phyloP scores from a whole-genome alignment of 2,888 invertebrate genomes.

The Belgica antarctica region DNA sequence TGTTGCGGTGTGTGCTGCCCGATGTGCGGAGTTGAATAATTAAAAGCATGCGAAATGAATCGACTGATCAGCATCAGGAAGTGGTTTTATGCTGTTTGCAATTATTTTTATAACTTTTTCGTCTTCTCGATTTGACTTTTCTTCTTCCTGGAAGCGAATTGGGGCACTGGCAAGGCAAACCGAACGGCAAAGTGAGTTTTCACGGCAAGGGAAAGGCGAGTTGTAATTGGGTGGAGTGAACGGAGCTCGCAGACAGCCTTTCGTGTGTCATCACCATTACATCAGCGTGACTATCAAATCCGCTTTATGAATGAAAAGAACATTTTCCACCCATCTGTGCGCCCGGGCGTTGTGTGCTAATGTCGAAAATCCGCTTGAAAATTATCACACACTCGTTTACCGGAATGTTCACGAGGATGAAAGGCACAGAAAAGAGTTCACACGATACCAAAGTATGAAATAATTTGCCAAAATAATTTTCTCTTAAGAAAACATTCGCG shows the following conservation, averaged over 20 bases:
- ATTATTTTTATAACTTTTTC: conserved; percentile 4
- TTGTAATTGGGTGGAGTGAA: too few relatives aligned
- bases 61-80: conserved; percentile 28
- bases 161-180: too few relatives aligned
- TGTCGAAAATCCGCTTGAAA: too few relatives aligned
- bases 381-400: too few relatives aligned
- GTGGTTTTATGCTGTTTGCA: conserved; percentile 9
- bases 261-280: too few relatives aligned
- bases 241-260: too few relatives aligned
- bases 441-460: conserved; percentile 26
- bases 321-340: too few relatives aligned
- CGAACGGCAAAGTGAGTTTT: too few relatives aligned
- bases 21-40: conserved; percentile 26
- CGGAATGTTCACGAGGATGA: too few relatives aligned
- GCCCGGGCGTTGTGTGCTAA: too few relatives aligned
- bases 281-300: too few relatives aligned
- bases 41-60: conserved; percentile 2
- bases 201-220: neutral
- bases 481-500: neutral
- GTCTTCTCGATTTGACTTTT: neutral
- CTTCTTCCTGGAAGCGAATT: conserved; percentile 1
- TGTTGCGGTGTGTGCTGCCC: conserved; percentile 14
- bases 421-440: neutral
- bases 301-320: too few relatives aligned
- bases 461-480: conserved; percentile 23